A percentile compares a stretch with the other conserved stretches of the same genome.
Conservation (phyloP, 1,140 invertebrate species). For the Doryteuthis pealeii region DNA sequence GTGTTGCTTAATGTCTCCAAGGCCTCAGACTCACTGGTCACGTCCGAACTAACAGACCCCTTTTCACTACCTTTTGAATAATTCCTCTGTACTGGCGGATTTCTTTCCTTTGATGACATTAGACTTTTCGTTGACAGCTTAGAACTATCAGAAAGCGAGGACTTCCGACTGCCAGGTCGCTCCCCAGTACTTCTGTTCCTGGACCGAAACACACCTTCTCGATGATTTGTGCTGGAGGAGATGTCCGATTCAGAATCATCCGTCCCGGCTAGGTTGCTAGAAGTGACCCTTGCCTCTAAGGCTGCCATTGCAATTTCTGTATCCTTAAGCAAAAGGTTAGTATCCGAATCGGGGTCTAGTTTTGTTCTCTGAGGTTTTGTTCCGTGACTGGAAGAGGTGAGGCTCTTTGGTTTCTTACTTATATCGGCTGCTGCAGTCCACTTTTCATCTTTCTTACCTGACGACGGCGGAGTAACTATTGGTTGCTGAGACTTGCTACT, state of each 20-base stretch:
- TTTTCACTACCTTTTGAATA: constrained; percentile 26
- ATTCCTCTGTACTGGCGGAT: constrained; percentile 18
- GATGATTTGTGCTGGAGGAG: constrained; percentile 18
- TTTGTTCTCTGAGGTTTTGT: constrained; percentile 13
- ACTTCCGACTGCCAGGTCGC: neutral
- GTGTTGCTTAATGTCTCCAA: constrained; percentile 27
- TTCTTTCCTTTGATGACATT: neutral
- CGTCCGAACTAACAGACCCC: constrained; percentile 43
- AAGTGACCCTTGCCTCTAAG: constrained; percentile 60
- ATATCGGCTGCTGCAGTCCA: neutral
- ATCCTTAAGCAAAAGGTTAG: constrained; percentile 62
- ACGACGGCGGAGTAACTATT: no score
- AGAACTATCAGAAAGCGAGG: constrained; percentile 21
- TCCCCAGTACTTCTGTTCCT: neutral
- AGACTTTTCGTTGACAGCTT: constrained; percentile 21
- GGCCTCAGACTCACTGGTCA: constrained; percentile 39
- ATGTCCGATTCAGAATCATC: neutral
- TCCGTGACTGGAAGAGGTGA: neutral
- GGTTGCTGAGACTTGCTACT: neutral
- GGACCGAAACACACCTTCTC: constrained; percentile 18
- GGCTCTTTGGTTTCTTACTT: neutral
- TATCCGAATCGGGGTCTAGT: constrained; percentile 47
- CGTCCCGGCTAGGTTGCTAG: neutral
- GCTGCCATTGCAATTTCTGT: constrained; percentile 65
- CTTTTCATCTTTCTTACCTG: neutral